phyloP scores from a whole-genome alignment of 2,113 vertebrate genomes.

The Neofelis nebulosa region DNA sequence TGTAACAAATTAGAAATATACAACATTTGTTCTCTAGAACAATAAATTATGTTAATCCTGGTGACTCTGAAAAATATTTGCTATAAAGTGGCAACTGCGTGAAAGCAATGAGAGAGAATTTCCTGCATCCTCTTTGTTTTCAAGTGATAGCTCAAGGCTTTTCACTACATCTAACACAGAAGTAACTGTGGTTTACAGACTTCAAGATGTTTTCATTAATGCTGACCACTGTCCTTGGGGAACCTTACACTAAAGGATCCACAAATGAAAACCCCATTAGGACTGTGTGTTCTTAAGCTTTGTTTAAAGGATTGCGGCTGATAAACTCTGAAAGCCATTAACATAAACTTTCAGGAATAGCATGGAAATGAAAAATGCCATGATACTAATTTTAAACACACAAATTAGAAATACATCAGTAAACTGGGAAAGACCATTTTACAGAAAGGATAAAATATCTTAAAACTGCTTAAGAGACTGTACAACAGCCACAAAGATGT shows the following conservation, averaged over 20 bases:
- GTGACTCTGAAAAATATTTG: background rate
- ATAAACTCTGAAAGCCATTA: background rate
- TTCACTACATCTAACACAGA: background rate
- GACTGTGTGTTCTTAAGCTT: background rate
- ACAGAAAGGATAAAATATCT: conserved; percentile 23
- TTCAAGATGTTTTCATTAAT: conserved; percentile 19
- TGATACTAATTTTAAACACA: conserved; percentile 9
- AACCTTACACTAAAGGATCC: background rate
- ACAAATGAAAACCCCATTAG: conserved; percentile 31
- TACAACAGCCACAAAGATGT: background rate
- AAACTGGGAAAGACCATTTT: background rate
- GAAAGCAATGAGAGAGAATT: background rate
- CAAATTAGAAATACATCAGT: background rate
- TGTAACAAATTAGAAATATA: background rate
- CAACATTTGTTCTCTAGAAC: background rate
- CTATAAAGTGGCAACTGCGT: background rate
- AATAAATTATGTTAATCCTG: background rate
- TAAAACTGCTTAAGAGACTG: background rate
- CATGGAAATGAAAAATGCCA: background rate
- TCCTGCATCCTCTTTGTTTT: background rate
- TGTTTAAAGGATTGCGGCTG: background rate
- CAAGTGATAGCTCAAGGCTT: background rate
- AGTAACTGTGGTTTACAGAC: background rate
- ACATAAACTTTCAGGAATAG: background rate
- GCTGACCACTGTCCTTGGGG: background rate